Evolutionary conservation across 2,113 vertebrate species (phyloP).

Genomic region (Centropus bengalensis): DNA sequence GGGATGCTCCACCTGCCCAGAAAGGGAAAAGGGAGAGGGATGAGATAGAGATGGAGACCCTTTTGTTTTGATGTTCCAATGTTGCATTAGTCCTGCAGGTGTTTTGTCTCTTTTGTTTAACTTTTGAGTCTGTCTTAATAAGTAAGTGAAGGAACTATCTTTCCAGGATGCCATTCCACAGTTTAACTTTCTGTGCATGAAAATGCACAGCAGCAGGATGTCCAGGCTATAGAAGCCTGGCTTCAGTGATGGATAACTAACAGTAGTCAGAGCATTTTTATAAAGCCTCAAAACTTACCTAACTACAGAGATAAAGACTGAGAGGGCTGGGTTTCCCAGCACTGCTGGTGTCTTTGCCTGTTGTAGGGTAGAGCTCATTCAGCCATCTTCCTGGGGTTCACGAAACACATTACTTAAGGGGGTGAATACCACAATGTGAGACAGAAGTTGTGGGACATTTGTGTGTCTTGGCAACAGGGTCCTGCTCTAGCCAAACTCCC

Average conservation of each 20-base stretch:
- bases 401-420: neutral
- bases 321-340: neutral
- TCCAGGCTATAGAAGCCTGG: neutral
- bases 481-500: neutral
- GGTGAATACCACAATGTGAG: neutral
- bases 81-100: neutral
- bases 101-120: neutral
- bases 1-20: neutral
- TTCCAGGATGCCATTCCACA: neutral
- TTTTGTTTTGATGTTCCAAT: neutral
- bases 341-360: neutral
- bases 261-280: neutral
- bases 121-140: neutral
- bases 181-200: neutral
- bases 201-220: neutral
- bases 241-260: neutral
- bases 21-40: neutral
- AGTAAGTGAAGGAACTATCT: neutral
- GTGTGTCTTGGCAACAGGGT: neutral
- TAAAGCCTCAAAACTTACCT: neutral
- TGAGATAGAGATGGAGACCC: neutral
- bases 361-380: neutral
- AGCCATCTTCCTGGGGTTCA: neutral
- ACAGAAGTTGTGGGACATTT: neutral
- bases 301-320: neutral